Conservation (phyloP, 2,113 vertebrate genomes). For the Motacilla alba region DNA sequence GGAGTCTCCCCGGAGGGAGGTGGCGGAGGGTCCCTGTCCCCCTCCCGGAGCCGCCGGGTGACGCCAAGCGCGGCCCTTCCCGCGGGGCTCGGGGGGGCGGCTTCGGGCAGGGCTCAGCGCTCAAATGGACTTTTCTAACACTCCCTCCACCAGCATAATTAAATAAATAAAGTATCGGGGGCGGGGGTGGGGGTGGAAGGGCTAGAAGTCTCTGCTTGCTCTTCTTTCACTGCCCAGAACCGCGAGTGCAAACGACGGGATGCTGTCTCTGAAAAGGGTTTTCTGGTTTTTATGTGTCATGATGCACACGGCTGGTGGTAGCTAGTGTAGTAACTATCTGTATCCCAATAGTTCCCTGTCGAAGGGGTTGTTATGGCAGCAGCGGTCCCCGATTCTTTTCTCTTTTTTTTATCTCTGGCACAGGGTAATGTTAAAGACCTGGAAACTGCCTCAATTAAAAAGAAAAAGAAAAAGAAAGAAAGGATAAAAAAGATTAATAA, state of each 20-base stretch:
- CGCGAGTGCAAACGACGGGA: neutral
- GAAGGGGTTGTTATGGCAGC: conserved; percentile 70
- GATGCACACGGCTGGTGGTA: neutral
- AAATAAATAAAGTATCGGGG: neutral
- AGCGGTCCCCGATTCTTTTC: neutral
- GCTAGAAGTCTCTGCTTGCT: neutral
- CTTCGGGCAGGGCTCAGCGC: neutral
- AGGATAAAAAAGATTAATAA: neutral
- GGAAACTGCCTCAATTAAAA: neutral
- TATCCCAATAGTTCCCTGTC: conserved; percentile 1
- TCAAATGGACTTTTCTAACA: neutral
- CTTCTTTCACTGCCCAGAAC: neutral
- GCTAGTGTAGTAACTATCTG: conserved; percentile 40
- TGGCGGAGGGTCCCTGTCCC: neutral
- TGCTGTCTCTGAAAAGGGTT: neutral
- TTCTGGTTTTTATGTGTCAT: neutral
- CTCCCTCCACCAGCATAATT: neutral
- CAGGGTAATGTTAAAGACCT: neutral
- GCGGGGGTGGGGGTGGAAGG: accelerated
- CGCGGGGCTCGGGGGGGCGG: neutral
- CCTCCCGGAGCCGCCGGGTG: neutral
- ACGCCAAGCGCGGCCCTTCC: neutral
- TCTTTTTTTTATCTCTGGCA: neutral
- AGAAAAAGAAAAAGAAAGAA: neutral
- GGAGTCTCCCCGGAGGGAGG: neutral